A percentile compares a stretch with the other conserved stretches of the same genome.
phyloP scores from a whole-genome alignment of 2,113 vertebrate genomes.

The Machaerirhynchus nigripectus region DNA sequence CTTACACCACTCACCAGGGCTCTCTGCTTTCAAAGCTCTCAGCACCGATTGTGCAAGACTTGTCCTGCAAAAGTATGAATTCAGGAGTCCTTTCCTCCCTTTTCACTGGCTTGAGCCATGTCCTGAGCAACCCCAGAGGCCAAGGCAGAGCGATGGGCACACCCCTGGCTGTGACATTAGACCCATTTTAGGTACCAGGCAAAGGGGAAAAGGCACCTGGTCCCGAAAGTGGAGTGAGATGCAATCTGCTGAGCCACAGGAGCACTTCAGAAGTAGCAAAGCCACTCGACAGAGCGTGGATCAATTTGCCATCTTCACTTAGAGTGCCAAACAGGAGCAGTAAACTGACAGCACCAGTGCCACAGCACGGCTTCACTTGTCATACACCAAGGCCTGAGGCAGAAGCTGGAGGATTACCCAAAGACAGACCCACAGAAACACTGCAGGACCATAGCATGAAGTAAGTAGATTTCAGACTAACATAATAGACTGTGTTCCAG shows the following conservation, averaged over 20 bases:
- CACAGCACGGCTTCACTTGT: background rate
- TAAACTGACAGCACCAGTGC: background rate
- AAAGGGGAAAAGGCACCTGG: background rate
- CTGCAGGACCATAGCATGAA: background rate
- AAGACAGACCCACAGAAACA: background rate
- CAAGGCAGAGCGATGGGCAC: accelerated
- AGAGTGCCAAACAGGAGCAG: background rate
- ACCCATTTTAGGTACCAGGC: background rate
- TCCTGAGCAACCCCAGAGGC: background rate
- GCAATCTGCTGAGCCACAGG: background rate
- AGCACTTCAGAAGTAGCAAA: background rate
- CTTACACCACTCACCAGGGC: background rate
- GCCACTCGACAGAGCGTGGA: background rate
- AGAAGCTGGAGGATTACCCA: background rate
- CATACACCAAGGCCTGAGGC: background rate
- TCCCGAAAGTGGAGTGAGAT: background rate
- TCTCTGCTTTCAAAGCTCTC: background rate
- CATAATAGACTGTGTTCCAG: background rate
- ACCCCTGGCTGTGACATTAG: accelerated
- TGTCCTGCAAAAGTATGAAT: background rate
- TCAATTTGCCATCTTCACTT: background rate
- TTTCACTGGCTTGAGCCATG: background rate
- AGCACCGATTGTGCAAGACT: background rate
- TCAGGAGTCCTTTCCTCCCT: background rate
- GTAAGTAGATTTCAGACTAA: background rate